These are phyloP conservation scores for Nettapus auritus DNA, from an alignment of 2,113 vertebrate species.

Conservation along the genomic window DNA sequence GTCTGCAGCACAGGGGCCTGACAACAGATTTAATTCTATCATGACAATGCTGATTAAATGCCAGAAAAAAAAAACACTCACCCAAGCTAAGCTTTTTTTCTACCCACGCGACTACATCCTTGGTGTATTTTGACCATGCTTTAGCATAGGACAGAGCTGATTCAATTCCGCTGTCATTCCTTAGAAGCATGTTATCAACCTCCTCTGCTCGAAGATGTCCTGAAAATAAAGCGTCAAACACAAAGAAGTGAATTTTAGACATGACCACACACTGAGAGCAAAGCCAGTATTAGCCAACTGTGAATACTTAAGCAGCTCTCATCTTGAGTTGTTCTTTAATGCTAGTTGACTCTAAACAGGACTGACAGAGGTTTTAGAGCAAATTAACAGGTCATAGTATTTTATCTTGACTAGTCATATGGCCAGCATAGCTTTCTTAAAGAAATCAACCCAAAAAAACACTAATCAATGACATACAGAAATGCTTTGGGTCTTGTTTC, in stretches of 20 bases:
- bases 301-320: conserved; percentile 68
- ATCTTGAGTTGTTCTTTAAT: conserved; percentile 78
- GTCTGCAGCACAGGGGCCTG: conserved; percentile 69
- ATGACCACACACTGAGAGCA: conserved; percentile 60
- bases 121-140: conserved; percentile 97
- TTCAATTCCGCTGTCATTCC: conserved; percentile 89
- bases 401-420: conserved; percentile 51
- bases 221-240: conserved; percentile 69
- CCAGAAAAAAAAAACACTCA: conserved; percentile 80
- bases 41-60: conserved; percentile 71
- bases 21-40: conserved; percentile 71
- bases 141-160: conserved; percentile 93
- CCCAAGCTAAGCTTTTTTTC: conserved; percentile 93
- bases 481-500: neutral
- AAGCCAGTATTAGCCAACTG: conserved; percentile 60
- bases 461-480: neutral
- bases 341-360: conserved; percentile 73
- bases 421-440: conserved; percentile 34
- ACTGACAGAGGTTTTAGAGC: conserved; percentile 71
- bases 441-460: neutral
- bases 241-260: conserved; percentile 56
- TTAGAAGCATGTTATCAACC: conserved; percentile 87
- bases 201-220: conserved; percentile 86
- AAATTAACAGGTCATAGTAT: conserved; percentile 65
- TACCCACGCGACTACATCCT: conserved; percentile 95